A percentile compares a stretch with the other conserved stretches of the same genome.
Evolutionary conservation across 2,113 vertebrate genomes (phyloP).

Genomic region (Neolamprologus fasciatus): DNA sequence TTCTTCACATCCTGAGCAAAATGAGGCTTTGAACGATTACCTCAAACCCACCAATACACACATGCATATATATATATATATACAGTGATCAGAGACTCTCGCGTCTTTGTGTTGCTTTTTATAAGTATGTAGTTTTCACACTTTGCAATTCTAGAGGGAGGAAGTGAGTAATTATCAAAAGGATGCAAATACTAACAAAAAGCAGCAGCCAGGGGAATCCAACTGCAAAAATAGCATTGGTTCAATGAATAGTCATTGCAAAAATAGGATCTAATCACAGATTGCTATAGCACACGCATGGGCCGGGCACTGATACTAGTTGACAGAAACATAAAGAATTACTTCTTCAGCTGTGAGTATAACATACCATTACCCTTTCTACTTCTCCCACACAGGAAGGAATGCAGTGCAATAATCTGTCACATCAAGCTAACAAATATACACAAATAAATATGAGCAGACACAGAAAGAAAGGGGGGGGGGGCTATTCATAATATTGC

Average conservation of each 20-base stretch:
- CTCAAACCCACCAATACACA: not conserved
- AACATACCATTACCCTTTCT: conserved; percentile 46
- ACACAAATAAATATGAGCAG: not conserved
- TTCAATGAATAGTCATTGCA: conserved; percentile 4
- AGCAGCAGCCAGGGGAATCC: conserved; percentile 2
- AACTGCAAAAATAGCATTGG: conserved; percentile 6
- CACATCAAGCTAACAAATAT: not conserved
- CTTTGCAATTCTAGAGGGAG: not conserved
- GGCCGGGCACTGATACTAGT: not conserved
- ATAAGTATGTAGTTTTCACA: conserved; percentile 17
- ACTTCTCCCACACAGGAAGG: conserved; percentile 19
- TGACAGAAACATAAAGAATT: conserved; percentile 29
- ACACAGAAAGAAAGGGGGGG: not conserved
- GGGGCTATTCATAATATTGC: not conserved
- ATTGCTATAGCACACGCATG: not conserved
- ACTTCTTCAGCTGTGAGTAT: conserved; percentile 6
- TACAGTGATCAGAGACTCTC: not conserved
- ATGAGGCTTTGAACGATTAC: not conserved
- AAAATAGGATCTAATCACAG: conserved; percentile 52
- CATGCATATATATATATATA: not conserved
- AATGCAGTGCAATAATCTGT: not conserved
- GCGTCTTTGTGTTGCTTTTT: not conserved
- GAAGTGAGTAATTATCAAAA: not conserved
- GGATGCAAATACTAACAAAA: conserved; percentile 8
- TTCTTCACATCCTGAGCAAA: not conserved